Conservation (phyloP, 2,888 invertebrate species). For the Chalcis sispes region DNA sequence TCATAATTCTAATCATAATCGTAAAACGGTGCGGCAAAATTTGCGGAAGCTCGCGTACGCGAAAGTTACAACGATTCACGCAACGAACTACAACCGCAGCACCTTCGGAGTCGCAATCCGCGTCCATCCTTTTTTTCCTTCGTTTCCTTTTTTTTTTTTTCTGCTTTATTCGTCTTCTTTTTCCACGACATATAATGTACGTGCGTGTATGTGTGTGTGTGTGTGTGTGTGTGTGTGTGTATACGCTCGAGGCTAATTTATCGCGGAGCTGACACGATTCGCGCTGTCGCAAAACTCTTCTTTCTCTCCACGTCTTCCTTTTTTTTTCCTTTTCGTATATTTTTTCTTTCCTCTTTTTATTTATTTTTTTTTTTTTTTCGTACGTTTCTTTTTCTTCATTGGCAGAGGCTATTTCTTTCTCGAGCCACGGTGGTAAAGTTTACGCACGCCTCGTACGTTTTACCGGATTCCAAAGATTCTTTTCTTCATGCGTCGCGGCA, state of each 20-base stretch:
- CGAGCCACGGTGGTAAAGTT: too few species aligned
- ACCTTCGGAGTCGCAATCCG: conserved; percentile 27
- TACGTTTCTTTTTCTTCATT: not conserved
- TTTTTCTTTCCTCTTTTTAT: not conserved
- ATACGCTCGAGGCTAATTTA: conserved; percentile 37
- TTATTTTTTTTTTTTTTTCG: not conserved
- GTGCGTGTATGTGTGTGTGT: too few species aligned
- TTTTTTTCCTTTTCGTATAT: conserved; percentile 8
- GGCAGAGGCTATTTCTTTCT: not conserved
- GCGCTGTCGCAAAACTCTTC: conserved; percentile 44
- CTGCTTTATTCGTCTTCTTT: conserved; percentile 5
- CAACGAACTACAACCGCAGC: conserved; percentile 15
- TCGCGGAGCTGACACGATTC: conserved; percentile 44
- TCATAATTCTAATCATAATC: too few species aligned
- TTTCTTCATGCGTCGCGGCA: conserved; percentile 18
- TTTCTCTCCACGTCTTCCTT: conserved; percentile 9
- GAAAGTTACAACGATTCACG: too few species aligned
- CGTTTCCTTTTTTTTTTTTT: conserved; percentile 22
- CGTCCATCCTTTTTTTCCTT: too few species aligned
- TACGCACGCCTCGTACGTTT: not conserved
- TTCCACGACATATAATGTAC: too few species aligned
- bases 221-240: too few species aligned
- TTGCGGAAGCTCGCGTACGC: too few species aligned
- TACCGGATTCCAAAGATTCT: conserved; percentile 39
- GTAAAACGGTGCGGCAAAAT: too few species aligned